phyloP scores from a whole-genome alignment of 2,888 invertebrate genomes.

The Mesochorus sp. region DNA sequence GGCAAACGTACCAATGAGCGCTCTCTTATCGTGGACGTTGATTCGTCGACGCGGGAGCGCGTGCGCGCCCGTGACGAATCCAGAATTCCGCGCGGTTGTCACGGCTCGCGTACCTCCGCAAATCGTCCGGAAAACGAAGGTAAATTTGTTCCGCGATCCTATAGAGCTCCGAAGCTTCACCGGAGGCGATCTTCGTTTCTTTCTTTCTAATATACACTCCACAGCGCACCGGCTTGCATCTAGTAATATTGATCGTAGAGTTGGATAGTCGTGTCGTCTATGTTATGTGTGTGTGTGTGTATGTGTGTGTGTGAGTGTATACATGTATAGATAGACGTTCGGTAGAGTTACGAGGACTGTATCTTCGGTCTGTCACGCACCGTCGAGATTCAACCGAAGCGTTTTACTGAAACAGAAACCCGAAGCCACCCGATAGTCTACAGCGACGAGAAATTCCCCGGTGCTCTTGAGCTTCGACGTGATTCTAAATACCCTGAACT shows the following conservation, averaged over 20 bases:
- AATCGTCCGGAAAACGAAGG: constrained; percentile 65
- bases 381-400: constrained; percentile 55
- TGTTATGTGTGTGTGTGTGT: not conserved
- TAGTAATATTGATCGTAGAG: constrained; percentile 11
- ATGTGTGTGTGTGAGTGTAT: not conserved
- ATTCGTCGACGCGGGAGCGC: constrained; percentile 43
- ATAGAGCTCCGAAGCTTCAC: constrained; percentile 37
- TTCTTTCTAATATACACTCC: constrained; percentile 18
- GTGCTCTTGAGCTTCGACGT: constrained; percentile 12
- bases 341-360: constrained; percentile 35
- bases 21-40: not conserved
- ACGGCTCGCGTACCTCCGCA: constrained; percentile 64
- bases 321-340: constrained; percentile 2
- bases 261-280: not conserved
- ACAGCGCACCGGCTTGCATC: constrained; percentile 4
- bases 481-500: constrained; percentile 45
- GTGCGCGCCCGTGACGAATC: constrained; percentile 58
- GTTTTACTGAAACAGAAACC: constrained; percentile 53
- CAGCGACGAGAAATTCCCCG: constrained; percentile 32
- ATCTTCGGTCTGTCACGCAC: constrained; percentile 52
- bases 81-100: constrained; percentile 63
- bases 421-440: constrained; percentile 20
- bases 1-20: not conserved
- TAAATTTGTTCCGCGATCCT: constrained; percentile 62
- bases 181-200: constrained; percentile 37